These are phyloP conservation scores for Stenurella melanura DNA, from an alignment of 2,888 invertebrate species.

Conservation along the genomic window DNA sequence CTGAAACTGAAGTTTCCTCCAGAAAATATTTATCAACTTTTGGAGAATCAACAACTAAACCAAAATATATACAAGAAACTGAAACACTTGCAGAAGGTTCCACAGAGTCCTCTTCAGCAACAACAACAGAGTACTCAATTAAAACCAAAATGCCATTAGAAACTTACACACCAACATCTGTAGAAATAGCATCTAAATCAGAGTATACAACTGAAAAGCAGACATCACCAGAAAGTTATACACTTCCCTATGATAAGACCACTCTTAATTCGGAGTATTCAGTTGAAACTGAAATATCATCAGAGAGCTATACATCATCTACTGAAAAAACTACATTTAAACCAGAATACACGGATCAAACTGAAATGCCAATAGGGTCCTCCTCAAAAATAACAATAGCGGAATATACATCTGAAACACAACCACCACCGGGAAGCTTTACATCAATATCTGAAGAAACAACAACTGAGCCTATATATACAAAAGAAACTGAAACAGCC, in stretches of 20 bases:
- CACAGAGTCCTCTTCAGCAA: not conserved
- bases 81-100: too few relatives aligned
- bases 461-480: not conserved
- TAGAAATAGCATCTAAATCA: not conserved
- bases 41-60: conserved; percentile 36
- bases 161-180: not conserved
- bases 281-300: too few relatives aligned
- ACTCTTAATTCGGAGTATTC: too few relatives aligned
- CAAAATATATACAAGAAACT: conserved; percentile 12
- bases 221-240: not conserved
- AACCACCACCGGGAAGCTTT: conserved; percentile 2
- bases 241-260: not conserved
- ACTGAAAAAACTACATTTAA: not conserved
- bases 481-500: not conserved
- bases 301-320: too few relatives aligned
- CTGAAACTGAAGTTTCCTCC: not conserved
- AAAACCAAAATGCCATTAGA: too few relatives aligned
- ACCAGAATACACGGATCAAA: not conserved
- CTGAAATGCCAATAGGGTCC: not conserved
- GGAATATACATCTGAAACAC: conserved; percentile 29
- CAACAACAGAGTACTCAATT: not conserved
- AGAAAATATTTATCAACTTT: too few relatives aligned
- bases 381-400: not conserved
- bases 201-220: not conserved
- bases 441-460: not conserved